Base-by-base conservation (phyloP, 2,797 vertebrate genomes). In the Callimico goeldii region DNA sequence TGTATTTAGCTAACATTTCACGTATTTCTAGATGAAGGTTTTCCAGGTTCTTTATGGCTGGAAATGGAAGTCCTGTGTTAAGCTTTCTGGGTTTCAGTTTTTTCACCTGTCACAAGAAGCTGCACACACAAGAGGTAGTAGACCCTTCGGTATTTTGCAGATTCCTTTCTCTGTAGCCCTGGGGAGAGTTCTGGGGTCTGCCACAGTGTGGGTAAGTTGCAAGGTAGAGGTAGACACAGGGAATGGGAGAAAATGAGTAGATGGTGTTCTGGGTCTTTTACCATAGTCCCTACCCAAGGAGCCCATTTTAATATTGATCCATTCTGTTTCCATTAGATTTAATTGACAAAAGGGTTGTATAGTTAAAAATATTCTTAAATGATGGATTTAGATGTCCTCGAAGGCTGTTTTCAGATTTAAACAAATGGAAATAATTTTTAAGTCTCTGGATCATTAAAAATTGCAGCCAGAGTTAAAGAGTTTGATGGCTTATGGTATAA, bases 291-390 rank as follows among this genome's bases (percentile, higher is more conserved):
- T 90, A 10, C 48, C 39, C 9, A 55, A 88, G 17, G 58, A 80
- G n/a, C 7, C 33, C 33, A 61, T 58, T 76, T 80, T 86, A 48
- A 76, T 64, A 50, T 80, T 36, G 46, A 61, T 41, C 30, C 33
- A 61, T 19, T 90, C 15, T 90, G 48, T 96, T 94, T 96, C n/a
- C 28, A 26, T 80, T 70, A 41, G 19, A 22, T 76, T 52, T 86
- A 58, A 41, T 15, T 80, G 41, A 1, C 17, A 90, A 80, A 93
- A 85, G 10, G 24, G 2, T 70, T 33, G 5, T 75, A 5, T 2
- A 73, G 43, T 70, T 77, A 26, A 50, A 92, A 61, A 61, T 61
- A 90, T 50, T 82, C 46, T 70, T 84, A 58, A 94, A 77, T 46
- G 52, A 7, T 52, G 2, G 17, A 28, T 94, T 88, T 82, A 15